phyloP scores from a whole-genome alignment of 2,797 vertebrate genomes.

The Phalanger gymnotis region DNA sequence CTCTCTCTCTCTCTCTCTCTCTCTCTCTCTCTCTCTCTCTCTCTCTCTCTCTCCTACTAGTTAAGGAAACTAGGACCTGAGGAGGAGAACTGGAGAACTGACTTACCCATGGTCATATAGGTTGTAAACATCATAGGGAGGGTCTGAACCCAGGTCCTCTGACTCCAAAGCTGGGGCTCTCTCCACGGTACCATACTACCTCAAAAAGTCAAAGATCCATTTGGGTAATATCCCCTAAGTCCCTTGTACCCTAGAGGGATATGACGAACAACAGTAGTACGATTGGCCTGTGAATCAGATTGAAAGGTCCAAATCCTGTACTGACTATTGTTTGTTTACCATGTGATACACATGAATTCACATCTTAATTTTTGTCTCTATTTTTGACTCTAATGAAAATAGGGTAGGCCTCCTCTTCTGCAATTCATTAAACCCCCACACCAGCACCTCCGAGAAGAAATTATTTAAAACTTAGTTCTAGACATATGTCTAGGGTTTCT shows the following conservation, averaged over 20 bases:
- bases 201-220: background rate
- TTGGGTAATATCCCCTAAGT: background rate
- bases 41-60: background rate
- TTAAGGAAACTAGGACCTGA: slow-evolving; percentile 16
- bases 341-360: background rate
- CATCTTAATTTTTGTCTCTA: background rate
- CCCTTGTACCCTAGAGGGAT: background rate
- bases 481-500: background rate
- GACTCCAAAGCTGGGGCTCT: background rate
- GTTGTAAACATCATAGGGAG: background rate
- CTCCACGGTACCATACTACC: background rate
- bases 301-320: background rate
- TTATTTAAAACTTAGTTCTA: background rate
- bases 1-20: no score
- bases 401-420: background rate
- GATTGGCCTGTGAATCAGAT: background rate
- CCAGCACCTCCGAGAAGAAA: background rate
- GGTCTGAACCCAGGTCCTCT: background rate
- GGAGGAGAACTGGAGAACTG: background rate
- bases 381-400: background rate
- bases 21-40: background rate
- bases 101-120: background rate
- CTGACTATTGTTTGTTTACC: background rate
- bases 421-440: background rate
- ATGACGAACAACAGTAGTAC: background rate